Evolutionary conservation across 1,140 invertebrate species (phyloP), one percentile per base, ranked within the genome.

Genomic region (Drosophila navojoa): DNA sequence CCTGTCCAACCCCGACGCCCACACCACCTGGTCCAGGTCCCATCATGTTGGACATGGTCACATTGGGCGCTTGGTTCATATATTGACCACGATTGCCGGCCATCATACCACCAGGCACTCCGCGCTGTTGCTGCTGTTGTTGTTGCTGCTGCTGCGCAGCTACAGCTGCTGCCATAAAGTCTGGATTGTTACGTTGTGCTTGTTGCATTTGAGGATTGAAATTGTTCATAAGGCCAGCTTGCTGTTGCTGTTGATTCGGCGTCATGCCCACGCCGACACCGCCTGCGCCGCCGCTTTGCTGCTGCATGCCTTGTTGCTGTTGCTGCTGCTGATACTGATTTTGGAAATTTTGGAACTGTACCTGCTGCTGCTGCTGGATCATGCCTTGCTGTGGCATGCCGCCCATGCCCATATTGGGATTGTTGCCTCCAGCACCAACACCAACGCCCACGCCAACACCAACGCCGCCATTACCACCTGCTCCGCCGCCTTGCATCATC

Each of bases 1-100:
- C 81, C 53, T 93, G 93, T 7, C 81, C 81, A 27, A 78, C 79
- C 10, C 75, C 71, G 1, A 76, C 76, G 9, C 73, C 73, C 0
- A 81, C 79, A 5, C 81, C 81, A 1, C 81, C 84, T 81, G 92
- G 78, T 22, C 90, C 91, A 1, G 90, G 90, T 4, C 93, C 92
- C 82, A 94, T 93, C 73, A 94, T 91, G 59, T 93, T 93, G 38
- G 93, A 93, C 72, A 93, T 93, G 0, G 94, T 92, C 13, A 93
- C 91, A 77, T 92, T 90, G 29, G 92, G 81, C 49, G 91, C 80
- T 62, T 90, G 90, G 71, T 91, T 91, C 77, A 91, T 91, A 32
- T 91, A 92, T 60, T 92, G 91, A 0, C 90, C 89, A 5, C 91
- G 78, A 69, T 90, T 91, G 5, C 72, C 86, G 29, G 76, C 77